Percentiles rank a stretch among this genome's conserved stretches.
Conservation (phyloP, 2,113 vertebrate genomes). For the Nicator chloris region DNA sequence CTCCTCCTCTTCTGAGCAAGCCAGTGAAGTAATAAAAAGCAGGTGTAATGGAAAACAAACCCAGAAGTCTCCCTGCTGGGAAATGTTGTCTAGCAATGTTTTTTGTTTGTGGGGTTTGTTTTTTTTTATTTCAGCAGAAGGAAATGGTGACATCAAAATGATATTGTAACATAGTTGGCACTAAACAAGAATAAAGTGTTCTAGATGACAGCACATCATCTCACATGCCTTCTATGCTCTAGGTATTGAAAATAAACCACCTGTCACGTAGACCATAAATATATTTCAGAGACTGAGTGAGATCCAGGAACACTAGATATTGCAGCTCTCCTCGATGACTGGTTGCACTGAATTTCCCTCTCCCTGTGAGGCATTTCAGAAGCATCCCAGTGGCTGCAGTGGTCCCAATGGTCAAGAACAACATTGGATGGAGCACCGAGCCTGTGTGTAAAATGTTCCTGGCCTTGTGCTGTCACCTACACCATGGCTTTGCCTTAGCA, state of each 20-base stretch:
- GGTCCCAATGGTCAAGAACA: neutral
- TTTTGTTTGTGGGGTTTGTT: neutral
- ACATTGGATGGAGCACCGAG: neutral
- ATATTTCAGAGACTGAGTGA: slow-evolving; percentile 5
- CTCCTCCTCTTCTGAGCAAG: neutral
- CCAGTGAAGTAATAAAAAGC: slow-evolving; percentile 47
- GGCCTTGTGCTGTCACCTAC: neutral
- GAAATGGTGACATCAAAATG: slow-evolving; percentile 62
- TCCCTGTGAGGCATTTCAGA: neutral
- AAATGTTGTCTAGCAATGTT: slow-evolving; percentile 59
- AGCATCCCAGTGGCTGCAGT: neutral
- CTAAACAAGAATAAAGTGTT: slow-evolving; percentile 52
- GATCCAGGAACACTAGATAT: neutral
- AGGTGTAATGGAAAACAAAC: slow-evolving; percentile 50
- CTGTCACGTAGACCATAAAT: neutral
- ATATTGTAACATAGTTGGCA: slow-evolving; percentile 65
- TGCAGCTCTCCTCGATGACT: neutral
- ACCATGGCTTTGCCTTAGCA: neutral
- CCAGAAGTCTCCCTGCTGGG: slow-evolving; percentile 46
- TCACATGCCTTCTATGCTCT: slow-evolving; percentile 29
- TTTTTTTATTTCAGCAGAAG: slow-evolving; percentile 51
- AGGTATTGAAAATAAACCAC: slow-evolving; percentile 47
- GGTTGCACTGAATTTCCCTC: neutral
- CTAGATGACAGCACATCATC: slow-evolving; percentile 59
- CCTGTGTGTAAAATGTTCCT: neutral